Percentiles rank a stretch among this genome's conserved stretches.
These are phyloP conservation scores for Gymnocypris eckloni DNA, from an alignment of 2,797 vertebrate species.

Conservation along the genomic window DNA sequence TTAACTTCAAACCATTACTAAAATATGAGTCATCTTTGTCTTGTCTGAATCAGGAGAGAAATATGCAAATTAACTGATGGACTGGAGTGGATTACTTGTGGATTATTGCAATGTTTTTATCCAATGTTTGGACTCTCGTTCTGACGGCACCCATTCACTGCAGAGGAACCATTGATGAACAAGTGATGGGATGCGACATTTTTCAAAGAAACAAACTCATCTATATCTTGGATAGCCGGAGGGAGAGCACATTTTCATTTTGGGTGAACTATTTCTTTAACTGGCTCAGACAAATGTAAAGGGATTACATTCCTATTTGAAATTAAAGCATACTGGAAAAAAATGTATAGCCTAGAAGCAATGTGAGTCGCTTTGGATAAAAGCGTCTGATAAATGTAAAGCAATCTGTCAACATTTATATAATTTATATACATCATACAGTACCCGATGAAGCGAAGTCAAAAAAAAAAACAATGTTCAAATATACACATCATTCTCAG, in stretches of 20 bases:
- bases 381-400: too few relatives aligned
- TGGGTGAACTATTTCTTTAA: background rate
- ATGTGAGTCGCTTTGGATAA: too few relatives aligned
- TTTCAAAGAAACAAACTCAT: background rate
- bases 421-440: background rate
- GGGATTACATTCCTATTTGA: constrained; percentile 26
- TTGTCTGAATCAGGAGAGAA: background rate
- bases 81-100: background rate
- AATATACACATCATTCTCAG: background rate
- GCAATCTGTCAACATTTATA: constrained; percentile 12
- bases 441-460: background rate
- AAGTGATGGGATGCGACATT: background rate
- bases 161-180: background rate
- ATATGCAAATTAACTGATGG: background rate
- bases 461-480: background rate
- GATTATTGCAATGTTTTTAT: background rate
- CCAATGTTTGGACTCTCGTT: background rate
- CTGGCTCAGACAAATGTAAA: constrained; percentile 5
- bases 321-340: too few relatives aligned
- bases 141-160: background rate
- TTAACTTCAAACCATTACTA: background rate
- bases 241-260: background rate
- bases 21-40: too few relatives aligned
- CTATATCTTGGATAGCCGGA: background rate
- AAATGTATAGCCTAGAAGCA: too few relatives aligned